Base-by-base conservation (phyloP, 2,888 invertebrate species). In the Lasioglossum villosulum region DNA sequence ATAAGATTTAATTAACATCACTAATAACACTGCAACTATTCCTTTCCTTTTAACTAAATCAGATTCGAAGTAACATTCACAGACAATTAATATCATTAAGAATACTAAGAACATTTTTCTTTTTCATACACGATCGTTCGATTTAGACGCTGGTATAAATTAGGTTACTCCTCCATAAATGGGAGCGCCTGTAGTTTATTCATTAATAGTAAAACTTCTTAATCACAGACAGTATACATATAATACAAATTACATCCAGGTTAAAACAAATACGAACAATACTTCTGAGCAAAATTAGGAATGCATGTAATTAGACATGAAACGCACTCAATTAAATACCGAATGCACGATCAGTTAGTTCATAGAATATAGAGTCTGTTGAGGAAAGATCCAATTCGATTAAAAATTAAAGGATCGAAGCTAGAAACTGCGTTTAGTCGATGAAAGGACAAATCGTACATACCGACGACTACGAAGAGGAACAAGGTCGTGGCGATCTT, bases 401-500 rank as follows among this genome's bases (percentile, higher is more conserved):
- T 14, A 10, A 30, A 23, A 37, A 37, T 48, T 77, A 66, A 66
- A 8, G 2, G 4, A 12, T 59, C 23, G 6, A 59, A 52, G 39
- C 39, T 23, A 82, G 82, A 42, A 75, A 52, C 80, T 87, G 78
- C 77, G 86, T 66, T 66, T 37, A 1, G 12, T 27, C 45, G 16
- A 48, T 66, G 4, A 23, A 42, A 45, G 14, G 8, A 30, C 23
- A 27, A 34, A 70, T 48, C 19, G 34, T 90, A 94, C 95, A 79
- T 92, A 95, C 95, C 95, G 89, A 94, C 92, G 72, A 94, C 91
- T 70, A 94, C 92, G 88, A 94, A 93, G 77, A 94, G 91, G 77
- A 93, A 94, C 84, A 93, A 90, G 45, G 93, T 94, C 74, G 93
- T 91, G 34, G 92, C 91, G 83, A 94, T 93, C 91, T 95, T 95